Percentiles rank a stretch among this genome's conserved stretches.
Conservation (phyloP, 2,888 invertebrate species). For the Drosophila picticornis region DNA sequence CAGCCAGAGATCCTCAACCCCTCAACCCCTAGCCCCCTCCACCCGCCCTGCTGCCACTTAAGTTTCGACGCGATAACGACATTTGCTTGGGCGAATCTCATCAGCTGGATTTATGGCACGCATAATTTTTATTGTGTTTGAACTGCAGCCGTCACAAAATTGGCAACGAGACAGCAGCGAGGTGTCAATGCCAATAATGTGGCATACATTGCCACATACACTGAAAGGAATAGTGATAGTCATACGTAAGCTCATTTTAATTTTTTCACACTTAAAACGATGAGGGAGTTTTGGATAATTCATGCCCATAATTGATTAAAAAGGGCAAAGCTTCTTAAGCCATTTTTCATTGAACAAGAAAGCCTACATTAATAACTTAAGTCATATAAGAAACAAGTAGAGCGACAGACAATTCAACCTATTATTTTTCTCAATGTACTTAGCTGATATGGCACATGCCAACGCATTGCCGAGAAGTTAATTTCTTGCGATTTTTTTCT, state of each 20-base stretch:
- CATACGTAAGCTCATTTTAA: background rate
- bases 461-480: constrained; percentile 60
- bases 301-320: background rate
- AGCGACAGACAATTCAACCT: background rate
- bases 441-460: constrained; percentile 57
- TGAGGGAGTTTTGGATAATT: background rate
- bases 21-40: background rate
- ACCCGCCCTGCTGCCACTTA: constrained; percentile 42
- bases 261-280: background rate
- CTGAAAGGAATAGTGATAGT: constrained; percentile 13
- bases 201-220: constrained; percentile 35
- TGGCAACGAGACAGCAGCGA: constrained; percentile 48
- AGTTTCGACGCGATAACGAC: constrained; percentile 76
- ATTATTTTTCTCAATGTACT: constrained; percentile 29
- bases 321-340: background rate
- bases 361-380: too few species aligned
- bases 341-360: background rate
- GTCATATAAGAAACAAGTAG: background rate
- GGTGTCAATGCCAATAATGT: constrained; percentile 59
- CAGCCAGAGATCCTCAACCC: constrained; percentile 22
- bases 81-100: constrained; percentile 73
- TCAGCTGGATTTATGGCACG: constrained; percentile 82
- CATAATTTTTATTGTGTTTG: constrained; percentile 81
- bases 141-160: constrained; percentile 67
- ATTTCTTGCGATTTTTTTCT: constrained; percentile 57